These are phyloP conservation scores for Iguana delicatissima DNA, from an alignment of 2,797 vertebrate genomes.

Conservation along the genomic window DNA sequence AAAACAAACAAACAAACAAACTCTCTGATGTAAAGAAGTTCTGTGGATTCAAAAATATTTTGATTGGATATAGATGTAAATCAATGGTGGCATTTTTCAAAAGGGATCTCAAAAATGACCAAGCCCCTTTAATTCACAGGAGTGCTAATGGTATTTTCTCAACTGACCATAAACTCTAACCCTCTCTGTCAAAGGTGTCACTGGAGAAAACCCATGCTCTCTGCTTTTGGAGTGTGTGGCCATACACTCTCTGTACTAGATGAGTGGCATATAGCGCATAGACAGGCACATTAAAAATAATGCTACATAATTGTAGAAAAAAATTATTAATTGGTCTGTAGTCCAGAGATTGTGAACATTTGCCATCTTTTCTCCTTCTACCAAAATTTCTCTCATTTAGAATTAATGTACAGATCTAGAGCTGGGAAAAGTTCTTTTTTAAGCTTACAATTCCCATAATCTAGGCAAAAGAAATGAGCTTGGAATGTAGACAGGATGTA, in stretches of 20 bases:
- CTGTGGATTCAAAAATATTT: conserved; percentile 75
- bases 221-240: background rate
- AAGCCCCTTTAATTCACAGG: background rate
- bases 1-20: conserved; percentile 69
- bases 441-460: no score
- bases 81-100: conserved; percentile 22
- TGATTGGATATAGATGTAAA: conserved; percentile 70
- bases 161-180: background rate
- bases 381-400: background rate
- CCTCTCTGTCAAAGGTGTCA: background rate
- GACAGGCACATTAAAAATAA: background rate
- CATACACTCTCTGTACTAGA: background rate
- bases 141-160: background rate
- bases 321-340: background rate
- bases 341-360: background rate
- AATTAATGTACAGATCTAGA: no score
- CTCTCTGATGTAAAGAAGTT: conserved; percentile 74
- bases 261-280: background rate
- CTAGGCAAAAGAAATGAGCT: no score
- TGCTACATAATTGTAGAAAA: background rate
- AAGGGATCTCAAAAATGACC: background rate
- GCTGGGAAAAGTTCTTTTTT: no score
- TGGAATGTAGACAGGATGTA: background rate
- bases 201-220: background rate
- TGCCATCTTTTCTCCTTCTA: no score